Conservation (phyloP, 2,888 invertebrate genomes). For the Cepaea hortensis region DNA sequence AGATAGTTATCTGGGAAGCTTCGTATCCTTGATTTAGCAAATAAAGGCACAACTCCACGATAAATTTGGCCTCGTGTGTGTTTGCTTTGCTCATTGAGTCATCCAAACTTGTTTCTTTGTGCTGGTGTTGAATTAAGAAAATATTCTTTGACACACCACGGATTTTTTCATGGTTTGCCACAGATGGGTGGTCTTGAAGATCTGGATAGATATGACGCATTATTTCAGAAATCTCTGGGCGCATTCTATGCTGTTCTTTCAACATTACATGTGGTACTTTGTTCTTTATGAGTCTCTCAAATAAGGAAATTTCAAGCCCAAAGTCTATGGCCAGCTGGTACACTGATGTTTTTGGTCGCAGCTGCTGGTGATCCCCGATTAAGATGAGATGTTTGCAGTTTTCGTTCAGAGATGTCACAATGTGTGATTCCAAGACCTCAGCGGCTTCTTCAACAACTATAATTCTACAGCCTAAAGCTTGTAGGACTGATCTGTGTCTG, state of each 20-base stretch:
- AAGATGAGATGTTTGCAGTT: conserved; percentile 87
- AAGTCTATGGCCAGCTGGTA: conserved; percentile 82
- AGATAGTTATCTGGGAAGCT: conserved; percentile 62
- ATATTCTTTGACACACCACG: conserved; percentile 60
- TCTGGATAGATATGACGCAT: conserved; percentile 63
- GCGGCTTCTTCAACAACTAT: conserved; percentile 89
- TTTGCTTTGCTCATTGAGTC: conserved; percentile 64
- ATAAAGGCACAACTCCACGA: conserved; percentile 60
- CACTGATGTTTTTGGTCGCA: conserved; percentile 84
- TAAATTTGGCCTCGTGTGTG: conserved; percentile 62
- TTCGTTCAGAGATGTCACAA: conserved; percentile 84
- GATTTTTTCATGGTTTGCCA: conserved; percentile 54
- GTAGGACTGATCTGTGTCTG: conserved; percentile 62
- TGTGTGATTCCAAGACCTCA: conserved; percentile 87
- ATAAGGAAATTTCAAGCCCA: conserved; percentile 86
- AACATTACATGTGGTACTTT: conserved; percentile 80
- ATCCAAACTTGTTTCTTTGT: conserved; percentile 51
- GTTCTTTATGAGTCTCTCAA: conserved; percentile 86
- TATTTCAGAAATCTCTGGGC: conserved; percentile 64
- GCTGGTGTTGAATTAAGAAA: conserved; percentile 60
- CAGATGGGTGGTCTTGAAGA: conserved; percentile 59
- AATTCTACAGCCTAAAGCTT: conserved; percentile 72
- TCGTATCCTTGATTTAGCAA: conserved; percentile 66
- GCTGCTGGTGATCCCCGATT: conserved; percentile 88
- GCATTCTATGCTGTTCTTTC: conserved; percentile 79